phyloP scores from a whole-genome alignment of 2,113 vertebrate species.

The Callaeas wilsoni region DNA sequence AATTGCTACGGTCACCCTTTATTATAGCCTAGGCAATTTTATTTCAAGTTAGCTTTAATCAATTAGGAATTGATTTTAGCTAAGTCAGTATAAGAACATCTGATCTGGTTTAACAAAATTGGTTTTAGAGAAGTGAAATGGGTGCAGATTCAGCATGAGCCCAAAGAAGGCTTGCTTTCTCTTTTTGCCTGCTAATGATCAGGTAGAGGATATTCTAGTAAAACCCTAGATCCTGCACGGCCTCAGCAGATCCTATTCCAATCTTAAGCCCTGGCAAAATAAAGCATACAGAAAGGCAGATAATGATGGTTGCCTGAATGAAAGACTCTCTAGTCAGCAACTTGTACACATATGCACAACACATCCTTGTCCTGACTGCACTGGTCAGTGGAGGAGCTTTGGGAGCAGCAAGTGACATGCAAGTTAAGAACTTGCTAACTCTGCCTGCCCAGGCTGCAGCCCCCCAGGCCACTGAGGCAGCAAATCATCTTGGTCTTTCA shows the following conservation, averaged over 20 bases:
- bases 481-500: background rate
- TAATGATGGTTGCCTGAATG: background rate
- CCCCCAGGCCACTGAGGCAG: background rate
- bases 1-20: constrained; percentile 13
- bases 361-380: accelerated
- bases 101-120: constrained; percentile 43
- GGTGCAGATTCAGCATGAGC: background rate
- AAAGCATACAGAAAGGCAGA: background rate
- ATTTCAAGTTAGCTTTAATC: constrained; percentile 56
- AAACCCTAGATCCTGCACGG: background rate
- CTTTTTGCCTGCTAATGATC: background rate
- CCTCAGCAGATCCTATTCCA: background rate
- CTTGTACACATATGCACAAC: background rate
- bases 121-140: constrained; percentile 12
- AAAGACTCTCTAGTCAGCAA: background rate
- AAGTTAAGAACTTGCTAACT: background rate
- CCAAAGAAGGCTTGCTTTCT: background rate
- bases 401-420: background rate
- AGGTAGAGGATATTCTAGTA: background rate
- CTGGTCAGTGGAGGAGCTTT: background rate
- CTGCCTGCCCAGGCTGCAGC: background rate
- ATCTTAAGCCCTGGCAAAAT: background rate
- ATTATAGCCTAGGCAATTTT: constrained; percentile 48
- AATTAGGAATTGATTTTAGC: constrained; percentile 60
- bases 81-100: constrained; percentile 38